Evolutionary conservation across 2,888 invertebrate species (phyloP).

Genomic region (Drosophila paramelanica): DNA sequence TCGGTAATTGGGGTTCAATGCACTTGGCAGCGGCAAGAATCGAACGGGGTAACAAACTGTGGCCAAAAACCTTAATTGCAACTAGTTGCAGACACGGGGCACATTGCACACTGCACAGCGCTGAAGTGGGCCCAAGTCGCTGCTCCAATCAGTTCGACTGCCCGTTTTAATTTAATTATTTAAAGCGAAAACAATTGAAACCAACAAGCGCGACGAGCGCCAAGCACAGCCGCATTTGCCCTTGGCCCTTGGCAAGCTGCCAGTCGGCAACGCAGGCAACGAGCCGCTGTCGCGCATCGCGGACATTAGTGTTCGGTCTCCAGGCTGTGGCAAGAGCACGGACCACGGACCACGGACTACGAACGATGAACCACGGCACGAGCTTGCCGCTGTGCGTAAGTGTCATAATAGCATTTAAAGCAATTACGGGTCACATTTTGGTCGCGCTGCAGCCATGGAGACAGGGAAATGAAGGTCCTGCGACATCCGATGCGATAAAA

Average conservation of each 20-base stretch:
- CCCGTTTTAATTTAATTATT: slow-evolving; percentile 79
- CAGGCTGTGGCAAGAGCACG: slow-evolving; percentile 19
- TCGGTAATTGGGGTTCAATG: slow-evolving; percentile 59
- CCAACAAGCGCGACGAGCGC: slow-evolving; percentile 27
- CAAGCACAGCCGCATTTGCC: slow-evolving; percentile 24
- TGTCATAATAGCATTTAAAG: slow-evolving; percentile 82
- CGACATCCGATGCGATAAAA: slow-evolving; percentile 67
- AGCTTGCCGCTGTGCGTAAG: slow-evolving; percentile 69
- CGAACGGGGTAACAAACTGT: slow-evolving; percentile 11
- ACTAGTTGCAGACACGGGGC: slow-evolving; percentile 9
- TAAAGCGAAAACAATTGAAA: slow-evolving; percentile 77
- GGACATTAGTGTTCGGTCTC: slow-evolving; percentile 24
- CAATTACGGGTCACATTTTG: slow-evolving; percentile 79
- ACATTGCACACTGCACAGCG: not conserved
- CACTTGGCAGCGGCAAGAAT: slow-evolving; percentile 11
- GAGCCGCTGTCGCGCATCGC: slow-evolving; percentile 19
- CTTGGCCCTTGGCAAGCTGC: slow-evolving; percentile 65
- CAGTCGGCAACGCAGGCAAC: slow-evolving; percentile 48
- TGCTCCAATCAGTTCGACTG: slow-evolving; percentile 69
- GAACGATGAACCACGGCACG: slow-evolving; percentile 6
- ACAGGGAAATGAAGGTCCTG: slow-evolving; percentile 67
- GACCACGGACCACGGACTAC: not conserved
- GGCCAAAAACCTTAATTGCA: slow-evolving; percentile 42
- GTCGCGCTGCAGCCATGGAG: slow-evolving; percentile 22
- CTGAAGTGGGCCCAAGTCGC: not conserved